Percentiles rank a stretch among this genome's conserved stretches.
Evolutionary conservation across 2,797 vertebrate genomes (phyloP).

Genomic region (Chrysocyon brachyurus): DNA sequence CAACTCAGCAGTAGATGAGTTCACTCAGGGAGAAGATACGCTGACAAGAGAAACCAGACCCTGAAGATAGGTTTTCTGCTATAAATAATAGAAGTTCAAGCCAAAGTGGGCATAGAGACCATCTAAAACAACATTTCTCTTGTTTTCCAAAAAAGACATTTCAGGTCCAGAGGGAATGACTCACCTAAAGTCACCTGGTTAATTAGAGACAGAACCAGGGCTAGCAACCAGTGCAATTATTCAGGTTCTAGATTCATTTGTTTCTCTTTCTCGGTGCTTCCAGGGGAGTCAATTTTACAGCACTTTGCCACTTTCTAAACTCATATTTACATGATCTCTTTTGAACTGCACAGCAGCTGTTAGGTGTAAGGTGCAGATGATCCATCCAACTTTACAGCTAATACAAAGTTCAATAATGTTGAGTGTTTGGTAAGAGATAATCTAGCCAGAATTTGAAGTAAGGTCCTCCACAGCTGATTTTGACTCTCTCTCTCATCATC

Average conservation of each 20-base stretch:
- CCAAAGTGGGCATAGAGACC: not conserved
- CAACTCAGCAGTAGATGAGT: not conserved
- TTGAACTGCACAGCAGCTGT: not conserved
- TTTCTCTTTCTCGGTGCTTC: not conserved
- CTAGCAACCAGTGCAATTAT: not conserved
- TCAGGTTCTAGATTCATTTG: not conserved
- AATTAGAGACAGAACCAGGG: not conserved
- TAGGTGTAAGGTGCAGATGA: not conserved
- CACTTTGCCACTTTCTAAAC: not conserved
- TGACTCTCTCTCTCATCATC: not conserved
- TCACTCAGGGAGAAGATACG: not conserved
- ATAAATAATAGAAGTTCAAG: not conserved
- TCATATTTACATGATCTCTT: not conserved
- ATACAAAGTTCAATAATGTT: not conserved
- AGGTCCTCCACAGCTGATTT: not conserved
- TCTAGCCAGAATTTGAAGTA: not conserved
- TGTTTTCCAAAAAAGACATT: not conserved
- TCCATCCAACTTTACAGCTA: not conserved
- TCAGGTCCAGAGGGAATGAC: not conserved
- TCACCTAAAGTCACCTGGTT: not conserved
- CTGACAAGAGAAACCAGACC: not conserved
- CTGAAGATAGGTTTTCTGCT: not conserved
- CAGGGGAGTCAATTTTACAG: not conserved
- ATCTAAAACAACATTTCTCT: not conserved
- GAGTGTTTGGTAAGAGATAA: not conserved